Evolutionary conservation across 2,113 vertebrate genomes (phyloP), one percentile per base, ranked within the genome.

Genomic region (Cromileptes altivelis): DNA sequence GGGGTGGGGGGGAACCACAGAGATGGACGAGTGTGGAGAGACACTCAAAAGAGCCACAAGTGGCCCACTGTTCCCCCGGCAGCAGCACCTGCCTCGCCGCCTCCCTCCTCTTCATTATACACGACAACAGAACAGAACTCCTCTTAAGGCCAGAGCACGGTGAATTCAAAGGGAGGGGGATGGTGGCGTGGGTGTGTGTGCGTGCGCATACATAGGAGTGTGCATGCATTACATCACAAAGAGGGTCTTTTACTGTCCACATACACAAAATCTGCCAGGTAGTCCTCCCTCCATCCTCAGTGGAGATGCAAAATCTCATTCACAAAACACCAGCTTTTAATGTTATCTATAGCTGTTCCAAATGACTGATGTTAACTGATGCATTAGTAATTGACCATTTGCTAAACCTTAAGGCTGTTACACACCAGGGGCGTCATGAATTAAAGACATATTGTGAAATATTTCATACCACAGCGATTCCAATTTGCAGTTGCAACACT

Each of bases 31-130:
- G 83, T 58, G 81, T 83, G 74, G 84, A 91, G 82, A 85, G 91
- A 88, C 82, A 68, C 87, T 88, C 79, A 77, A 86, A 85, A 75
- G 85, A 80, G 88, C 88, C 84, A 95, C 93, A 95, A 95, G 94
- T 89, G 93, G 85, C 52, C 82, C 91, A 89, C 84, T 95, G 95
- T 95, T 93, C 76, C 78, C 42, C 75, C 70, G 1, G 75, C 80
- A 58, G 91, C 91, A 91, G 90, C 92, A 93, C 94, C 95, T 95
- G 95, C 92, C 84, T 86, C 64, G 4, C 79, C 49, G 82, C 88
- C 82, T 85, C 80, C 65, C 85, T 82, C 85, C 89, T 88, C 90
- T 80, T 85, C 79, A 87, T 84, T 62, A 70, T 45, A 50, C 61
- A 75, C 81, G n/a, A 80, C 88, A 85, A 91, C 89, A 89, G 75